Conservation (phyloP, 1,140 invertebrate genomes). For the Drosophila takahashii region DNA sequence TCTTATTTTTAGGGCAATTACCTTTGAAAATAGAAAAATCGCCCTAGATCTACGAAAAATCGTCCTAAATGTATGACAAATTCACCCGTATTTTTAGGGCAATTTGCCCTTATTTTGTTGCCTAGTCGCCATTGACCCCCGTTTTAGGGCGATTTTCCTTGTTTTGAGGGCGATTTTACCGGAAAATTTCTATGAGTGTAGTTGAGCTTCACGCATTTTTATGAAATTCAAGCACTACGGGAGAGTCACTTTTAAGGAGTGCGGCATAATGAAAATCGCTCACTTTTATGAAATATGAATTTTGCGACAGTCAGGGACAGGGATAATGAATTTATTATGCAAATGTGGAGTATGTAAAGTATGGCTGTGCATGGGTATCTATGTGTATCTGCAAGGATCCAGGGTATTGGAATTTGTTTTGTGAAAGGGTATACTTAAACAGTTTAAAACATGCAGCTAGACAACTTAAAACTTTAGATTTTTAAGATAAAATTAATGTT, state of each 20-base stretch:
- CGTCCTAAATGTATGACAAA: no score
- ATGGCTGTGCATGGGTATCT: background rate
- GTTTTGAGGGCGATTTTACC: no score
- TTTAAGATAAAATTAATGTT: no score
- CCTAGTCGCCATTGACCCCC: no score
- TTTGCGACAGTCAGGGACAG: slow-evolving; percentile 4
- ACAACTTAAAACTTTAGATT: no score
- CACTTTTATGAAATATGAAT: slow-evolving; percentile 12
- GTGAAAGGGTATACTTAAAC: background rate
- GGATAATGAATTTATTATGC: slow-evolving; percentile 12
- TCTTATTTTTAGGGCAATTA: no score
- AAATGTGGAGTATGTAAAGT: slow-evolving; percentile 1
- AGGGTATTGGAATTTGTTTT: background rate
- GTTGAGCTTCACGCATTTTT: slow-evolving; percentile 37
- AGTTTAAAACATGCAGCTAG: background rate
- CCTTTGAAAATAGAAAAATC: no score
- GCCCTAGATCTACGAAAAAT: no score
- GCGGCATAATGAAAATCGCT: slow-evolving; percentile 7
- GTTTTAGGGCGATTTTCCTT: no score
- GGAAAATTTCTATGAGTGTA: no score
- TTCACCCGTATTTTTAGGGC: no score
- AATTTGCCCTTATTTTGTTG: no score
- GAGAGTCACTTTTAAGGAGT: background rate
- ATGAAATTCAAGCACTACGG: slow-evolving; percentile 26
- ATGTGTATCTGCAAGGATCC: background rate